Conservation (phyloP, 2,113 vertebrate species). For the Protomyctophum bolini region DNA sequence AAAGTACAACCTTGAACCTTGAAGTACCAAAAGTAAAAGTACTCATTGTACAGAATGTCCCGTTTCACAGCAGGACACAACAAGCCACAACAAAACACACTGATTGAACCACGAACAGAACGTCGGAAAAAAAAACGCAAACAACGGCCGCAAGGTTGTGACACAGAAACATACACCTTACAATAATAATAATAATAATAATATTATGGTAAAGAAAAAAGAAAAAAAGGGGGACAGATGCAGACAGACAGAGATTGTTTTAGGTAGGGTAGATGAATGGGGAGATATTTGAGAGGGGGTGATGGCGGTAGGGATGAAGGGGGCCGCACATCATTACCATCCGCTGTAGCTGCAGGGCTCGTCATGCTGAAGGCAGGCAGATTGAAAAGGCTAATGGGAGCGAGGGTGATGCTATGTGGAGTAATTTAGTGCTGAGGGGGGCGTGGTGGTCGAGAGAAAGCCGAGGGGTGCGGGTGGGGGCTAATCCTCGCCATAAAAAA, state of each 20-base stretch:
- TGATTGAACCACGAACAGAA: constrained; percentile 5
- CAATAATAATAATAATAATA: no score
- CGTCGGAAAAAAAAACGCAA: no score
- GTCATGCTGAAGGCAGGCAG: constrained; percentile 79
- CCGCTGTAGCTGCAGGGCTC: constrained; percentile 66
- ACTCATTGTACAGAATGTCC: no score
- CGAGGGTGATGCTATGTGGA: constrained; percentile 74
- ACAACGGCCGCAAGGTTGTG: no score
- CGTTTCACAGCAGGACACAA: no score
- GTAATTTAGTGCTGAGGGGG: constrained; percentile 71
- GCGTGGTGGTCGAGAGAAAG: constrained; percentile 50
- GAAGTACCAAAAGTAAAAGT: no score
- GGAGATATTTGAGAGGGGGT: constrained; percentile 41
- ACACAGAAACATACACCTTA: no score
- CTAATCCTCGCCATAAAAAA: constrained; percentile 67
- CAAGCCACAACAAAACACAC: constrained; percentile 41
- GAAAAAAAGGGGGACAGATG: constrained; percentile 14
- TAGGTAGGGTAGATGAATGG: constrained; percentile 36
- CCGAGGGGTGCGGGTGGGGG: constrained; percentile 5
- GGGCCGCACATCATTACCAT: constrained; percentile 69
- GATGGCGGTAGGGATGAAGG: constrained; percentile 20
- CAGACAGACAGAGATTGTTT: constrained; percentile 17
- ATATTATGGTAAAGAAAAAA: no score
- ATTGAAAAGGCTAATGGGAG: constrained; percentile 77
- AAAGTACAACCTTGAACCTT: no score